Evolutionary conservation across 2,888 invertebrate genomes (phyloP), one percentile per base, ranked within the genome.

Genomic region (Limnephilus auricula): DNA sequence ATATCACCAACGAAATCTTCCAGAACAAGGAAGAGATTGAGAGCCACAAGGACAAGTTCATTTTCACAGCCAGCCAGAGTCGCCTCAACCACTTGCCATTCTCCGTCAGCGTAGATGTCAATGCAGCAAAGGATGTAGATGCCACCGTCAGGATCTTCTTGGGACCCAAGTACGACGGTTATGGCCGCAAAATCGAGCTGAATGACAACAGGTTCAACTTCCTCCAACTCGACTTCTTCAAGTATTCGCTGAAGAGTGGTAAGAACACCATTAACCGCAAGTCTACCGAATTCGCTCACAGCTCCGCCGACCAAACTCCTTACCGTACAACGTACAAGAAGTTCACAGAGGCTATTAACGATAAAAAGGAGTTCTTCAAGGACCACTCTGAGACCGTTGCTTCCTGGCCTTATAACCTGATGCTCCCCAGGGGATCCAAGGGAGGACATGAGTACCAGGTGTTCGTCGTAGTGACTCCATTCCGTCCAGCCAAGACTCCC

Each of bases 41-140:
- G 86, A 93, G 94, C 50, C 95, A 95, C 93, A 94, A 94, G n/a
- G 94, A 95, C 91, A 94, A 95, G 2, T 94, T 94, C 93, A 94
- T 95, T 86, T 96, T 96, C 93, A 95, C 96, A 93, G 96, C 97
- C 13, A 96, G 97, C 89, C 97, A 98, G 94, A 96, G 96, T 93
- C 97, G 98, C 93, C 95, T 98, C 78, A 97, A 97, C 95, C 97
- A 97, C 95, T 96, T 97, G 92, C 96, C 96, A 2, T 98, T 97
- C 96, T 95, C 95, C 91, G 95, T 97, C 93, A 96, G 95, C 91
- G 94, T 97, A 93, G 95, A 96, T 82, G 94, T 98, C 32, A 95
- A 96, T 90, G 96, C 97, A 90, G 96, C 97, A 89, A 91, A 97
- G 97, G 93, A 94, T 45, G 45, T 45, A 45, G 45, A 45, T 45